Base-by-base conservation (phyloP, 2,113 vertebrate species). In the Aramus guarauna region DNA sequence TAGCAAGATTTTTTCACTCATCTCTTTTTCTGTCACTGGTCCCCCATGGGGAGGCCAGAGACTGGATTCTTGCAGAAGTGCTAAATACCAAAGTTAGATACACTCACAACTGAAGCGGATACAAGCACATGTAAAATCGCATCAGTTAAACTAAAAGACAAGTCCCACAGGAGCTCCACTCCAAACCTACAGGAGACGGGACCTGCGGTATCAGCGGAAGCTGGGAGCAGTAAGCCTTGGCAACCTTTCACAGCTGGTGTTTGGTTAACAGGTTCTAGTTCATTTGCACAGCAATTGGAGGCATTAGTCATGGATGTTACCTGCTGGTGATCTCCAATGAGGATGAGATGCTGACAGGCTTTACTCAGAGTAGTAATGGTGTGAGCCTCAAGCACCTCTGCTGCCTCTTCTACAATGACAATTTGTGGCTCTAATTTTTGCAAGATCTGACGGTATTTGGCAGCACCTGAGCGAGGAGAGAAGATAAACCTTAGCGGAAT, bases 321-420 rank as follows among this genome's bases (percentile, higher is more conserved):
- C 99, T 99, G 99, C 96, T 99, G 99, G 96, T 99, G 99, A 97
- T 99, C 99, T 92, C 99, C 99, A 29, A 99, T 99, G 85, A 99
- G 99, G 94, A 99, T 99, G 88, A 99, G 99, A 41, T 99, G 99
- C 94, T 99, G 98, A 95, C 99, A 99, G 15, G 98, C 98, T 58
- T 95, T 92, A 96, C 98, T 99, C 90, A 99, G 95, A 7, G 99
- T 99, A 89, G 99, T 99, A 95, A 99, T 99, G 78, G 98, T 99
- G 93, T 99, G 99, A 68, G 99, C 99, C 95, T 99, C 99, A 10
- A 99, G 98, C 56, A 99, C 99, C 90, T 99, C 99, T 4, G 99
- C 99, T 23, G 99, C 99, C 97, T 99, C 99, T 91, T 99, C 99
- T 58, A 99, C 99, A 11, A 99, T 98, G 86, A 99, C 98, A 90